Evolutionary conservation across 2,888 invertebrate species (phyloP).

Genomic region (Caenorhabditis zanzibari): DNA sequence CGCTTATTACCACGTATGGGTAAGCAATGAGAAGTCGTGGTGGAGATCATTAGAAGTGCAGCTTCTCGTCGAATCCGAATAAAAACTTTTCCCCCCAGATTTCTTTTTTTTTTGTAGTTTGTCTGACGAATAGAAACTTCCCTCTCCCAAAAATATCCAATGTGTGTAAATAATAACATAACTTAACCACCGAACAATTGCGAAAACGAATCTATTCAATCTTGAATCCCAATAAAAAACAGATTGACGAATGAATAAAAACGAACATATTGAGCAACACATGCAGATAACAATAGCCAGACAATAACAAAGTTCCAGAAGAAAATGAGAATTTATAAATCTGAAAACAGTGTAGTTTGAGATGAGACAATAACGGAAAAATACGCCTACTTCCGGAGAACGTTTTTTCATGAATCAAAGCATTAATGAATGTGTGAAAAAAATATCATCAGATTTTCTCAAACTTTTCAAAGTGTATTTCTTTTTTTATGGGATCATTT

Average conservation of each 20-base stretch:
- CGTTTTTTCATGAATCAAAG: not conserved
- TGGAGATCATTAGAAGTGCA: constrained; percentile 74
- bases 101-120: not conserved
- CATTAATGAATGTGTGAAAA: not conserved
- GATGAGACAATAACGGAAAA: not conserved
- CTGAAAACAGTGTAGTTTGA: not conserved
- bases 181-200: not conserved
- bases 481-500: no score
- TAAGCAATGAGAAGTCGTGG: constrained; percentile 79
- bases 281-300: not conserved
- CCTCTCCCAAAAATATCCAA: not conserved
- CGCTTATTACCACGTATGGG: constrained; percentile 78
- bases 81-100: not conserved
- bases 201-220: not conserved
- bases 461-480: not conserved
- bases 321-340: not conserved
- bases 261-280: not conserved
- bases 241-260: constrained; percentile 18
- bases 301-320: not conserved
- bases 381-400: not conserved
- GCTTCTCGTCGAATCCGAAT: constrained; percentile 49
- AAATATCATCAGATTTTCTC: not conserved
- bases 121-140: not conserved
- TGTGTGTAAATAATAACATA: constrained; percentile 11
- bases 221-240: constrained; percentile 13